Percentiles rank a stretch among this genome's conserved stretches.
Conservation (phyloP, 1,140 invertebrate genomes). For the Papilio dardanus region DNA sequence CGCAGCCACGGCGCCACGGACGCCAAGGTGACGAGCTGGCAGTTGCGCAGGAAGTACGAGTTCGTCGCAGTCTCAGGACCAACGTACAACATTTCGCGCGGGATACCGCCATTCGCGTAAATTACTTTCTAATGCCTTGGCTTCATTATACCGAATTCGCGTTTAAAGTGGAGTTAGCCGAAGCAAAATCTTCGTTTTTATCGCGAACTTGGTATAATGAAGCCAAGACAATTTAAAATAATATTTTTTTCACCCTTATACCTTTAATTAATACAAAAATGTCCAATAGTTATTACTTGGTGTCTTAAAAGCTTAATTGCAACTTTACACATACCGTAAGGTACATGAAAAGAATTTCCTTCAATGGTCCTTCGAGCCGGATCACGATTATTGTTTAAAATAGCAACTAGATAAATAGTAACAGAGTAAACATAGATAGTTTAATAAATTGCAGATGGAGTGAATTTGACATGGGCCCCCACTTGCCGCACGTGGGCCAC, state of each 20-base stretch:
- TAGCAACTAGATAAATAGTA: too few species aligned
- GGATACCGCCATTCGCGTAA: constrained; percentile 85
- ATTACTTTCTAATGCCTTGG: constrained; percentile 37
- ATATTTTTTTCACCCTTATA: too few species aligned
- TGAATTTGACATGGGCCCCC: constrained; percentile 60
- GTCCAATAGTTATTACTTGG: too few species aligned
- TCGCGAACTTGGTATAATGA: too few species aligned
- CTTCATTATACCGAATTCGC: too few species aligned
- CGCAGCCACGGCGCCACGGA: constrained; percentile 86
- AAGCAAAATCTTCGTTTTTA: too few species aligned
- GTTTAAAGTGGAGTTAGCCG: too few species aligned
- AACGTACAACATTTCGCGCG: constrained; percentile 80
- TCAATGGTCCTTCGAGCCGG: neutral
- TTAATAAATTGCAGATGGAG: constrained; percentile 57
- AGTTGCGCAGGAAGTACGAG: constrained; percentile 66
- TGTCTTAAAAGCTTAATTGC: too few species aligned
- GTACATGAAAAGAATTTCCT: too few species aligned
- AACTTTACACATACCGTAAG: too few species aligned
- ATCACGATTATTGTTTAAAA: neutral
- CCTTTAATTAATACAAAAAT: too few species aligned
- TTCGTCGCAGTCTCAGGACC: constrained; percentile 85
- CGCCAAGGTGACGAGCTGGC: constrained; percentile 83
- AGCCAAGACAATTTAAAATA: too few species aligned
- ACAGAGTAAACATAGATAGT: neutral
- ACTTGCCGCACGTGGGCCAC: constrained; percentile 66